Evolutionary conservation across 2,113 vertebrate species (phyloP).

Genomic region (Hoplias malabaricus): DNA sequence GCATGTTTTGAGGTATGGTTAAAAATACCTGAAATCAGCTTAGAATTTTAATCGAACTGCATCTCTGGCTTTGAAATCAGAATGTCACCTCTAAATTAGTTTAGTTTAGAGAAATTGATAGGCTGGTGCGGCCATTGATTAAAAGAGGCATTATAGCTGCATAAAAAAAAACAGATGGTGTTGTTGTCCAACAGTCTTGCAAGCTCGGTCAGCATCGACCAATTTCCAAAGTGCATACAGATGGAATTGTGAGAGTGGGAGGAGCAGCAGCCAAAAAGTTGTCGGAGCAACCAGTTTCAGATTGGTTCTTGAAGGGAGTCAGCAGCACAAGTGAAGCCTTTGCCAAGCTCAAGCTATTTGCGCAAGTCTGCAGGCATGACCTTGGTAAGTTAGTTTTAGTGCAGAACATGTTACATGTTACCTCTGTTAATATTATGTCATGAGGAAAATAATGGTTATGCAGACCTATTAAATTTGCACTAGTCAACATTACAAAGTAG

Average conservation of each 20-base stretch:
- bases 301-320: conserved; percentile 93
- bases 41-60: background rate
- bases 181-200: conserved; percentile 82
- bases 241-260: conserved; percentile 92
- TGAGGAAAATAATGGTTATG: too few species aligned
- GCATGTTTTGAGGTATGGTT: background rate
- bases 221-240: conserved; percentile 89
- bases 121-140: background rate
- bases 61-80: too few species aligned
- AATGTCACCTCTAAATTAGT: background rate
- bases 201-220: conserved; percentile 96
- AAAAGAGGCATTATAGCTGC: background rate
- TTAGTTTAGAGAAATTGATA: background rate
- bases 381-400: conserved; percentile 75
- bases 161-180: background rate
- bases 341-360: conserved; percentile 94
- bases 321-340: conserved; percentile 88
- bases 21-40: too few species aligned
- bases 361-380: conserved; percentile 97
- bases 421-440: too few species aligned
- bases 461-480: too few species aligned
- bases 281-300: conserved; percentile 87
- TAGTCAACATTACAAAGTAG: too few species aligned
- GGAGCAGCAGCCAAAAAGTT: conserved; percentile 85
- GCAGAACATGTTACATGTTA: too few species aligned